Conservation (phyloP, 2,888 invertebrate species). For the Hartigia nigra region DNA sequence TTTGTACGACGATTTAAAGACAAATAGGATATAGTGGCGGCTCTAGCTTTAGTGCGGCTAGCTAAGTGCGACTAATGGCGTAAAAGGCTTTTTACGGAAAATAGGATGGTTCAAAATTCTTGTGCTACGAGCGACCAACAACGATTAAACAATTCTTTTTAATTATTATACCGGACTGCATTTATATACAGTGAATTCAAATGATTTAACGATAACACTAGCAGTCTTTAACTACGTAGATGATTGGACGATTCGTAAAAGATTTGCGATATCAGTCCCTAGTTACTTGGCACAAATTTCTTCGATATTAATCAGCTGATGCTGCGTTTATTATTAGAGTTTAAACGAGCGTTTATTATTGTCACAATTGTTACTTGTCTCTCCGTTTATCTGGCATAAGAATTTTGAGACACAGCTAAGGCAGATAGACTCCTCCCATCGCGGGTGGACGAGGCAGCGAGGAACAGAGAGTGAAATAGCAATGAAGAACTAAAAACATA, state of each 20-base stretch:
- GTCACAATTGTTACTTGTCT: not conserved
- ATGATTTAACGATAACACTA: not conserved
- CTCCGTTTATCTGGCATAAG: not conserved
- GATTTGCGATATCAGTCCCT: not conserved
- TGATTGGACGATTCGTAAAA: not conserved
- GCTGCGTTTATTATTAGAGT: not conserved
- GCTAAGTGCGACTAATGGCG: slow-evolving; percentile 3
- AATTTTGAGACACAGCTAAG: not conserved
- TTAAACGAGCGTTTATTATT: not conserved
- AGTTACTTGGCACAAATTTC: not conserved
- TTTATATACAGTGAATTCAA: not conserved
- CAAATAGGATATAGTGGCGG: slow-evolving; percentile 31
- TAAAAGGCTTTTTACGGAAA: slow-evolving; percentile 18
- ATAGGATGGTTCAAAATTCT: slow-evolving; percentile 19
- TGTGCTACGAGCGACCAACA: not conserved
- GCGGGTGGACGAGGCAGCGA: not conserved
- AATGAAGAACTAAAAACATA: not conserved
- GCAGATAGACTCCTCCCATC: not conserved
- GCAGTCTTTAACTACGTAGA: not conserved
- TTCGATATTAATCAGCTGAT: not conserved
- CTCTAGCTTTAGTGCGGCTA: slow-evolving; percentile 25
- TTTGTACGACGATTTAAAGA: slow-evolving; percentile 33
- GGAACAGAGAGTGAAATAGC: not conserved
- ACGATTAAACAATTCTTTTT: not conserved
- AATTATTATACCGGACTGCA: not conserved